Base-by-base conservation (phyloP, 2,888 invertebrate species). In the Andrena bicolor region DNA sequence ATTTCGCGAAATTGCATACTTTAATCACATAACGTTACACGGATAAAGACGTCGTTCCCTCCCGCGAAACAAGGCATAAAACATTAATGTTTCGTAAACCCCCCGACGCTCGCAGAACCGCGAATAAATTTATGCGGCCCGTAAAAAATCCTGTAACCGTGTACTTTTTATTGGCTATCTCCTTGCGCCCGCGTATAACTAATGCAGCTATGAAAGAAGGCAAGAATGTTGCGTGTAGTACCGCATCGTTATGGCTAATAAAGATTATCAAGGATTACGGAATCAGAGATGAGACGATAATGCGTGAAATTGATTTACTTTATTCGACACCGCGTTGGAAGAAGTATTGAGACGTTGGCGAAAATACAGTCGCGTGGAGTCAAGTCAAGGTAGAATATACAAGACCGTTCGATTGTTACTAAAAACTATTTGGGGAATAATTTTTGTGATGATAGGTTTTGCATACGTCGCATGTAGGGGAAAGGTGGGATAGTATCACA, bases 1-100 rank as follows among this genome's bases (percentile, higher is more conserved):
- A 49, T 70, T 66, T 49, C 26, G 2, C 20, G 6, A 30, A 61
- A 80, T 56, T 56, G 56, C 41, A 41, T 41, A 41, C 56, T 23
- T 13, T 64, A 51, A 68, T 53, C 41, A 48, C 32, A 48, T 61
- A 75, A 53, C 28, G 8, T 8, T 65, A 7, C 10, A 2, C 2
- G n/a, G 2, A 16, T 30, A 26, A 64, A 23, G n/a, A 26, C 41
- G 68, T 26, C 28, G 8, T 70, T 70, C 28, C 53, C 20, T 1
- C 16, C 20, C 7, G 7, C 32, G 4, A 63, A 68, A 61, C 61
- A 49, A 61, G 49, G 41, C 41, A 30, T 16, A n/a, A 60, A 60
- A 60, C n/a, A n/a, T 30, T 60, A 23, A n/a, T 60, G 51, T 51
- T 20, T 51, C 51, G 51, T 51, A 51, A 51, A 51, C 20, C 20